These are phyloP conservation scores for Crypturellus undulatus DNA, from an alignment of 2,113 vertebrate genomes.

Conservation along the genomic window DNA sequence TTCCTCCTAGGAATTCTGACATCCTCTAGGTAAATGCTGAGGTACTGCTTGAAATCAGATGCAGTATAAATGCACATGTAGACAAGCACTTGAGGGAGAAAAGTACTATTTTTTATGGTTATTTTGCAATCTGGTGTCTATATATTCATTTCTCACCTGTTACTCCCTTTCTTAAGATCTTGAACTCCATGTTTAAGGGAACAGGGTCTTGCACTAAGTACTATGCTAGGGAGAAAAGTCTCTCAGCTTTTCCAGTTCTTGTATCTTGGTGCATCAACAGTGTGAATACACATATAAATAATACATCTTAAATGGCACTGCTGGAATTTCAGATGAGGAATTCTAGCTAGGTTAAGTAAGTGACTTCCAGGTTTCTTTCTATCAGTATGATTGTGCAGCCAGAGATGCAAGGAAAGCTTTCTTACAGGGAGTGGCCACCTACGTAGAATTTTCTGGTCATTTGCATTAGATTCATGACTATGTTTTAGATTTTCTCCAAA, in stretches of 20 bases:
- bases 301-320: background rate
- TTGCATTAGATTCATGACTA: background rate
- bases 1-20: background rate
- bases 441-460: constrained; percentile 9
- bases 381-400: background rate
- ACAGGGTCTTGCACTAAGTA: background rate
- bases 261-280: background rate
- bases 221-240: background rate
- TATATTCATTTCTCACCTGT: background rate
- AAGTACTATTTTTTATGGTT: no score
- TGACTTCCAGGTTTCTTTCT: constrained; percentile 29
- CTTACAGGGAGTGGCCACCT: background rate
- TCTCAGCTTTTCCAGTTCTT: background rate
- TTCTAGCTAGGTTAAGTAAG: constrained; percentile 35
- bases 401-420: constrained; percentile 5
- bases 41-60: background rate
- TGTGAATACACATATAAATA: background rate
- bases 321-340: constrained; percentile 27
- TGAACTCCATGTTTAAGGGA: background rate
- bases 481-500: background rate
- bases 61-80: background rate
- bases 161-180: background rate
- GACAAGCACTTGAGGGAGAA: background rate
- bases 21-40: background rate
- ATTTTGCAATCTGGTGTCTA: background rate